A percentile compares a stretch with the other conserved stretches of the same genome.
phyloP scores from a whole-genome alignment of 2,113 vertebrate genomes.

The Pao palembangensis region DNA sequence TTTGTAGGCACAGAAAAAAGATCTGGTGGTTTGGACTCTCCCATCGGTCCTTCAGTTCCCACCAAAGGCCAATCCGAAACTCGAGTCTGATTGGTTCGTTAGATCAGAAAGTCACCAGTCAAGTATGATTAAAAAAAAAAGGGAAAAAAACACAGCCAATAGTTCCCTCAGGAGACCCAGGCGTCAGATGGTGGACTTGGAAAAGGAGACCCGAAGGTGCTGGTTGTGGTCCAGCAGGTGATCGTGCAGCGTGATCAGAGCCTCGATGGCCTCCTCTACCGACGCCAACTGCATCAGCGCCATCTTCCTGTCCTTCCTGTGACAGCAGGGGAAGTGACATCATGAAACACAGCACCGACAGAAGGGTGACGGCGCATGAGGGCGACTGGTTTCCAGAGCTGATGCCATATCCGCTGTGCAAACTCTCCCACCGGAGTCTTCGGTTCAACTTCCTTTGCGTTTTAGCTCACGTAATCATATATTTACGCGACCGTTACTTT shows the following conservation, averaged over 20 bases:
- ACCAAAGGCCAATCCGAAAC: background rate
- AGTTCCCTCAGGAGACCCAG: background rate
- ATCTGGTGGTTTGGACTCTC: background rate
- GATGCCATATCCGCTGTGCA: background rate
- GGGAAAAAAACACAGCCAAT: background rate
- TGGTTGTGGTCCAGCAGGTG: constrained; percentile 59
- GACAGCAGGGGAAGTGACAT: constrained; percentile 33
- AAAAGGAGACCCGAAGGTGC: constrained; percentile 60
- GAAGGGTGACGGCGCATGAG: no score
- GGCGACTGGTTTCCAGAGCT: background rate
- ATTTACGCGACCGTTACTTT: no score
- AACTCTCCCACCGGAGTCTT: no score
- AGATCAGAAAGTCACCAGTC: constrained; percentile 10
- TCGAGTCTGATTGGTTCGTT: background rate
- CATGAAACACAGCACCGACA: background rate
- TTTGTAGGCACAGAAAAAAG: constrained; percentile 20
- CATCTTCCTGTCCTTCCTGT: constrained; percentile 63
- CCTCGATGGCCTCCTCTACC: constrained; percentile 59
- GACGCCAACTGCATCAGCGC: constrained; percentile 58
- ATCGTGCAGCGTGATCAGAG: constrained; percentile 51
- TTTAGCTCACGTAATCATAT: no score
- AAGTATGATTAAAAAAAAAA: background rate
- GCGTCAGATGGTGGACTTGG: constrained; percentile 21
- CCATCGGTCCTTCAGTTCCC: background rate
- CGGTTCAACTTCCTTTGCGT: no score